Evolutionary conservation across 2,113 vertebrate species (phyloP).

Genomic region (Onychostruthus taczanowskii): DNA sequence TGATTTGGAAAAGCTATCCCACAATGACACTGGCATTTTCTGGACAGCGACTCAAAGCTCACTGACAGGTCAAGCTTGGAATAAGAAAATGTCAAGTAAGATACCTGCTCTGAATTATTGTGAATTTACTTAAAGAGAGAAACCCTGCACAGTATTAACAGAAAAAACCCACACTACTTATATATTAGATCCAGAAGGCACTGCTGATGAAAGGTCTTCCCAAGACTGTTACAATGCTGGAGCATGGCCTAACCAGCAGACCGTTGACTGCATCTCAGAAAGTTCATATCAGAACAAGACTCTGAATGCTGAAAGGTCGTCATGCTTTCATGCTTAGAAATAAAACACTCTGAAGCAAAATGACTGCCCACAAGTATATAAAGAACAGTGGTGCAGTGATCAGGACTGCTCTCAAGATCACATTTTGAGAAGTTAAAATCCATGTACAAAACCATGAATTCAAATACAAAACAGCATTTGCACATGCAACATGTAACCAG

Average conservation of each 20-base stretch:
- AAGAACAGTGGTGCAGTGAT: background rate
- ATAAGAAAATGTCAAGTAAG: background rate
- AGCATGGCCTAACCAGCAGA: conserved; percentile 46
- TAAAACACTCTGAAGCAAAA: conserved; percentile 38
- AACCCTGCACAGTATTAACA: background rate
- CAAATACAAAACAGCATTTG: background rate
- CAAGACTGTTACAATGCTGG: conserved; percentile 45
- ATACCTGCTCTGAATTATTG: background rate
- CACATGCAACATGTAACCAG: background rate
- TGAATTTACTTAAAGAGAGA: background rate
- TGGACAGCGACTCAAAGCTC: background rate
- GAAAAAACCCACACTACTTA: background rate
- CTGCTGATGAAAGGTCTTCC: background rate
- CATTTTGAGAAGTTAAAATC: background rate
- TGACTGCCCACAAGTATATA: background rate
- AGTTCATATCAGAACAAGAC: conserved; percentile 25
- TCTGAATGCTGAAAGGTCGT: conserved; percentile 56
- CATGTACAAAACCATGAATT: background rate
- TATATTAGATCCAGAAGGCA: background rate
- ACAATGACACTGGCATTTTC: background rate
- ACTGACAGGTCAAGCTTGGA: background rate
- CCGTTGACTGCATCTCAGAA: conserved; percentile 30
- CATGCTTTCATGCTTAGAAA: conserved; percentile 63
- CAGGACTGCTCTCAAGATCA: background rate
- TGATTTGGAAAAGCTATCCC: background rate